A percentile compares a stretch with the other conserved stretches of the same genome.
Evolutionary conservation across 2,888 invertebrate species (phyloP).

Genomic region (Lissocephala sabroskyi): DNA sequence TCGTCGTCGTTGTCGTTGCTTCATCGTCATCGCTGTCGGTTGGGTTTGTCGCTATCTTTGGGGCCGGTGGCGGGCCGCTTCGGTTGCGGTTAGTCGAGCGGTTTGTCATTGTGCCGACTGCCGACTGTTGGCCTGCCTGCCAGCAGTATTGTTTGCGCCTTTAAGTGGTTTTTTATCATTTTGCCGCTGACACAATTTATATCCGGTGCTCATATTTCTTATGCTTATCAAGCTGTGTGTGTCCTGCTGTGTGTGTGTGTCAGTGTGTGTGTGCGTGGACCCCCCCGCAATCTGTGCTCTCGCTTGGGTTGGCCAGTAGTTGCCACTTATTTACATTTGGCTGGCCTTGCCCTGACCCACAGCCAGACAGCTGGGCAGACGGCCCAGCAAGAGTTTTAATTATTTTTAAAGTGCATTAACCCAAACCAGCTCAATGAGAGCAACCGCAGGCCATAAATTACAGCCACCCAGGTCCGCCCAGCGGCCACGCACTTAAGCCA

Average conservation of each 20-base stretch:
- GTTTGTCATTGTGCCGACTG: conserved; percentile 60
- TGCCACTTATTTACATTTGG: conserved; percentile 1
- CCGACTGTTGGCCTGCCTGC: conserved; percentile 17
- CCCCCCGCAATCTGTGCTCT: conserved; percentile 1
- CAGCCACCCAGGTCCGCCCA: conserved; percentile 8
- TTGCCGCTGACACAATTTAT: conserved; percentile 71
- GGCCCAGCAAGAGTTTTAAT: conserved; percentile 34
- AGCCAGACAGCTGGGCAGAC: no score
- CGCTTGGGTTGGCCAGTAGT: conserved; percentile 41
- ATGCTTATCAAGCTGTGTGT: conserved; percentile 64
- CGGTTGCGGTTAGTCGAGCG: conserved; percentile 62
- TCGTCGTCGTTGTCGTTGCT: conserved; percentile 17
- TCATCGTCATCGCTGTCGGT: conserved; percentile 13
- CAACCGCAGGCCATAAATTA: conserved; percentile 51
- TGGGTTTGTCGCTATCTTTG: conserved; percentile 18
- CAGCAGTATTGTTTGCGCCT: conserved; percentile 66
- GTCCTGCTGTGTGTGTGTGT: conserved; percentile 2
- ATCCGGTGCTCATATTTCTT: conserved; percentile 72
- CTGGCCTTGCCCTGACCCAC: not conserved
- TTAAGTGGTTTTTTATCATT: conserved; percentile 71
- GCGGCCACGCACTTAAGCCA: conserved; percentile 17
- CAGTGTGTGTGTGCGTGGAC: conserved; percentile 19
- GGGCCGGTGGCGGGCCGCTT: conserved; percentile 28
- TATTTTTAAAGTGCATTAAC: conserved; percentile 58
- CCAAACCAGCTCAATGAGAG: conserved; percentile 21